A percentile compares a stretch with the other conserved stretches of the same genome.
These are phyloP conservation scores for Picus viridis DNA, from an alignment of 2,797 vertebrate genomes.

Conservation along the genomic window DNA sequence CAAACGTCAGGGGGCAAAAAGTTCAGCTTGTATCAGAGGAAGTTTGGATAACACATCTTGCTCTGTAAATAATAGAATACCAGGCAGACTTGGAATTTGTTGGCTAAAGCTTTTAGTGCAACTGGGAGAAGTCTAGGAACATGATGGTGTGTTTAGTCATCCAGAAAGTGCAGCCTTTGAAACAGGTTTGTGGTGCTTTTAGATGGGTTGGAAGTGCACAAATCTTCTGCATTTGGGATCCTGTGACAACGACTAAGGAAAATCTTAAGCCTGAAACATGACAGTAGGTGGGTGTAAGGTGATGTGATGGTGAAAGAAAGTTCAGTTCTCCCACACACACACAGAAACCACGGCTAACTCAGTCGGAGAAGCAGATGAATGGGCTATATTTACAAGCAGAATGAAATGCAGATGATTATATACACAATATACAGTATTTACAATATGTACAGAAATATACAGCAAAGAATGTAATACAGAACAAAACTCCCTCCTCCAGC, in stretches of 20 bases:
- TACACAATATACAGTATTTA: too few species aligned
- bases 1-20: neutral
- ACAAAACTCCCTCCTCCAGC: too few species aligned
- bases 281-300: neutral
- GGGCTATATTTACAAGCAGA: too few species aligned
- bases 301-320: neutral
- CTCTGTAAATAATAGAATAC: neutral
- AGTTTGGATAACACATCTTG: neutral
- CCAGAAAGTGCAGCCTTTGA: neutral
- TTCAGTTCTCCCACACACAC: too few species aligned
- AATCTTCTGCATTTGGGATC: neutral
- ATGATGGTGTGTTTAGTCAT: neutral
- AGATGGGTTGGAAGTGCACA: neutral
- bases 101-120: neutral
- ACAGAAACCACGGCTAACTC: too few species aligned
- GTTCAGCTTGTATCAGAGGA: neutral
- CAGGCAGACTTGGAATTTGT: neutral
- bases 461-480: too few species aligned
- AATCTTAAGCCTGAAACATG: neutral
- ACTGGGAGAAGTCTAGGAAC: neutral
- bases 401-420: too few species aligned
- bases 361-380: too few species aligned
- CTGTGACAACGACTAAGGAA: neutral
- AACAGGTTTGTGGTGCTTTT: neutral
- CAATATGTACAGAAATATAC: too few species aligned